Conservation (phyloP, 1,140 invertebrate genomes). For the Drosophila chauvacae region DNA sequence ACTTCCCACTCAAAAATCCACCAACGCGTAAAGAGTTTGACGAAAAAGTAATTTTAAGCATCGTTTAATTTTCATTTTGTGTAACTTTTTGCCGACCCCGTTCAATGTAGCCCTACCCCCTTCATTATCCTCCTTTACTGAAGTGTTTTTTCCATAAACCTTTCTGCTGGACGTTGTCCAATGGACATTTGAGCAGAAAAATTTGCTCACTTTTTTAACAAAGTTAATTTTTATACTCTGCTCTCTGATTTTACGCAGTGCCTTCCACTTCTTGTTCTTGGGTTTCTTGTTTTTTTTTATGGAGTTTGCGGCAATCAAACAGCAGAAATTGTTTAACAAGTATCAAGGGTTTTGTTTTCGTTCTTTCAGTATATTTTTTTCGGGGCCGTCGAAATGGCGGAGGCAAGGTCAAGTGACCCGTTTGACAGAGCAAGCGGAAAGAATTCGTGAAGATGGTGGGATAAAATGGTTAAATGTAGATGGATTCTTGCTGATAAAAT, state of each 20-base stretch:
- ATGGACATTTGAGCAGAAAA: constrained; percentile 71
- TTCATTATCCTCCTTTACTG: constrained; percentile 1
- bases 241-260: constrained; percentile 51
- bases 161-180: constrained; percentile 50
- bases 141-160: constrained; percentile 31
- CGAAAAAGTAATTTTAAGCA: constrained; percentile 82
- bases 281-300: constrained; percentile 18
- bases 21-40: constrained; percentile 68
- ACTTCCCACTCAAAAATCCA: constrained; percentile 23
- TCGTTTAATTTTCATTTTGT: constrained; percentile 81
- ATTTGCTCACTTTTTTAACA: constrained; percentile 72
- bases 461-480: not conserved
- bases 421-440: constrained; percentile 10
- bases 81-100: constrained; percentile 56
- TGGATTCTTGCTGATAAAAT: constrained; percentile 11
- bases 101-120: constrained; percentile 22
- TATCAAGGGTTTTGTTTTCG: constrained; percentile 50
- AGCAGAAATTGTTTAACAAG: constrained; percentile 61
- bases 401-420: constrained; percentile 60
- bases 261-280: constrained; percentile 16
- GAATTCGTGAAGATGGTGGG: not conserved
- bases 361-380: constrained; percentile 20
- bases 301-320: constrained; percentile 51
- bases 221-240: constrained; percentile 77
- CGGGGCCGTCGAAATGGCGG: constrained; percentile 41